phyloP scores from a whole-genome alignment of 2,797 vertebrate genomes.

The Rhinophrynus dorsalis region DNA sequence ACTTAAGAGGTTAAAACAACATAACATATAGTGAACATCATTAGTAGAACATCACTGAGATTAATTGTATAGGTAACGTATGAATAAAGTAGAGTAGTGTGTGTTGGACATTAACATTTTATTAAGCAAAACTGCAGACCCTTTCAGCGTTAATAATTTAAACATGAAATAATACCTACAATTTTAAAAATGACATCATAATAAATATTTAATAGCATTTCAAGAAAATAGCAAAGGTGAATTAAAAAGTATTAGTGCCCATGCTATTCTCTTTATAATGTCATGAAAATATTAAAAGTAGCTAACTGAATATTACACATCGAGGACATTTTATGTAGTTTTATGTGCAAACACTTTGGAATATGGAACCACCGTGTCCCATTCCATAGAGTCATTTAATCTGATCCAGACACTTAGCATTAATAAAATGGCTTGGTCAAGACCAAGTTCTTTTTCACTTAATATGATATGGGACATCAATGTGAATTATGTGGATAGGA shows the following conservation, averaged over 20 bases:
- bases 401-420: slow-evolving; percentile 23
- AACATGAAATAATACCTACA: no score
- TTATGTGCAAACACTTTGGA: slow-evolving; percentile 5
- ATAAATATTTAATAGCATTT: no score
- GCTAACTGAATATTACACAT: neutral
- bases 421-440: slow-evolving; percentile 16
- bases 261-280: neutral
- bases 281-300: neutral
- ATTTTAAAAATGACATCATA: no score
- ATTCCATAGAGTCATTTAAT: slow-evolving; percentile 13
- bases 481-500: slow-evolving; percentile 5
- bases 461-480: neutral
- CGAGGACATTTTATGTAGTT: neutral
- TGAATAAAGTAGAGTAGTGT: no score
- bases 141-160: no score
- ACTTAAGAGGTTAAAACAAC: no score
- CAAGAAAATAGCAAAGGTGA: no score
- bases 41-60: no score
- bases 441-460: neutral
- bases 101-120: no score
- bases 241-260: neutral
- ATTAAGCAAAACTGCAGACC: no score
- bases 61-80: no score
- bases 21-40: no score
- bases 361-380: slow-evolving; percentile 7